Base-by-base conservation (phyloP, 2,113 vertebrate species). In the Anser brachyrhynchus region DNA sequence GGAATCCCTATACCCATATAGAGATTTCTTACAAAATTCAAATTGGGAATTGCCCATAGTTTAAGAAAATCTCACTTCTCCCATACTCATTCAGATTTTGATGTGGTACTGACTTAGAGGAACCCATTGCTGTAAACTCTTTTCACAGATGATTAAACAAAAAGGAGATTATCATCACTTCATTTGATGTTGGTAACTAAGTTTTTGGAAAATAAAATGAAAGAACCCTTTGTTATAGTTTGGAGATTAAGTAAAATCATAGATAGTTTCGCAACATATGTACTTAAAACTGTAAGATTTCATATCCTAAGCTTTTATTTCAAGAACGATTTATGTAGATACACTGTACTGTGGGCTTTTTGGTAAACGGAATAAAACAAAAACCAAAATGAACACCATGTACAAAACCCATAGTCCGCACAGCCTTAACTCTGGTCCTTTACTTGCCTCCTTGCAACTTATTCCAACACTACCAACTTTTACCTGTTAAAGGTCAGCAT, bases 161-260 rank as follows among this genome's bases (percentile, higher is more conserved):
- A 94, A 84, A 80, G n/a, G 59, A 93, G 78, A 96, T 84, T 78
- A 84, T 87, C 23, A 92, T 89, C 37, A 78, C 87, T 87, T 89
- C 44, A 94, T 93, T 95, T 92, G 73, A 96, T 89, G 95, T 78
- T 90, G 70, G 83, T 91, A 97, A 96, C 93, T 58, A 91, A 90
- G 74, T 62, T 92, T 94, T 92, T 87, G 73, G 61, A 92, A 96
- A 95, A 94, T 89, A 81, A 93, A 95, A 90, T 94, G 29, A 93
- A 87, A 94, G 79, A 91, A 91, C 1, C 1, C 16, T 94, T 41
- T 65, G 49, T 89, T 91, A 31, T 59, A 84, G 66, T 87, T 75
- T 79, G 74, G 59, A 89, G 33, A 82, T 31, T n/a, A 79, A 89
- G 82, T 31, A 78, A 90, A 93, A 89, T 62, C 57, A 84, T 64